phyloP scores from a whole-genome alignment of 2,797 vertebrate genomes.

The Tachyglossus aculeatus region DNA sequence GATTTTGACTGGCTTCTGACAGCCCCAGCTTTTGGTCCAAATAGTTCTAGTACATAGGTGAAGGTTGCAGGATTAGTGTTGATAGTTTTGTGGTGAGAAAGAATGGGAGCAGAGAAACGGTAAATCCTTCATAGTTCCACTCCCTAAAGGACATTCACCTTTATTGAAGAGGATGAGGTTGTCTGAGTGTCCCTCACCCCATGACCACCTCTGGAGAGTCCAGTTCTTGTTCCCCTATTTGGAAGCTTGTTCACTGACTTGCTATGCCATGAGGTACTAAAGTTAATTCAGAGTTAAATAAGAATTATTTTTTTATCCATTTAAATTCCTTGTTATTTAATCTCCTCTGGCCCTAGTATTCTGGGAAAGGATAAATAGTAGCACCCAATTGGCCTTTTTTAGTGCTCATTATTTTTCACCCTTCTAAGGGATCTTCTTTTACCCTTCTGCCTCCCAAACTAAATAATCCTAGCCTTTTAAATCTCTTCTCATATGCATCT shows the following conservation, averaged over 20 bases:
- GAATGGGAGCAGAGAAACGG: too few species aligned
- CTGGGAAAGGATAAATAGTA: neutral
- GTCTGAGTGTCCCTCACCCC: too few species aligned
- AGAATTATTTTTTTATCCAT: conserved; percentile 3
- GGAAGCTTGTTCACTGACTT: neutral
- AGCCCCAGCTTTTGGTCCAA: too few species aligned
- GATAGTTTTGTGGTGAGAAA: too few species aligned
- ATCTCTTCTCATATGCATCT: neutral
- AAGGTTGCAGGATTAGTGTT: too few species aligned
- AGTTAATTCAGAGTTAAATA: conserved; percentile 12
- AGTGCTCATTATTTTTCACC: neutral
- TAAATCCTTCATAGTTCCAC: too few species aligned
- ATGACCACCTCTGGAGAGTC: too few species aligned
- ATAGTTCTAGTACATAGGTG: too few species aligned
- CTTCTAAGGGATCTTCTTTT: conserved; percentile 10
- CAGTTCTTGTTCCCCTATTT: conserved; percentile 5
- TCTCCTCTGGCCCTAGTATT: neutral
- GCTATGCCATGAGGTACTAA: neutral
- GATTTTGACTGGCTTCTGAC: too few species aligned
- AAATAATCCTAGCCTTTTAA: neutral
- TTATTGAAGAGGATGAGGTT: too few species aligned
- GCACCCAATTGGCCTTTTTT: neutral
- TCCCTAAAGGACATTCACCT: too few species aligned
- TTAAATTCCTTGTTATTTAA: conserved; percentile 13
- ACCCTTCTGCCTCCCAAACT: neutral